Evolutionary conservation across 2,888 invertebrate genomes (phyloP), one percentile per base, ranked within the genome.

Genomic region (Masnerella sp.): DNA sequence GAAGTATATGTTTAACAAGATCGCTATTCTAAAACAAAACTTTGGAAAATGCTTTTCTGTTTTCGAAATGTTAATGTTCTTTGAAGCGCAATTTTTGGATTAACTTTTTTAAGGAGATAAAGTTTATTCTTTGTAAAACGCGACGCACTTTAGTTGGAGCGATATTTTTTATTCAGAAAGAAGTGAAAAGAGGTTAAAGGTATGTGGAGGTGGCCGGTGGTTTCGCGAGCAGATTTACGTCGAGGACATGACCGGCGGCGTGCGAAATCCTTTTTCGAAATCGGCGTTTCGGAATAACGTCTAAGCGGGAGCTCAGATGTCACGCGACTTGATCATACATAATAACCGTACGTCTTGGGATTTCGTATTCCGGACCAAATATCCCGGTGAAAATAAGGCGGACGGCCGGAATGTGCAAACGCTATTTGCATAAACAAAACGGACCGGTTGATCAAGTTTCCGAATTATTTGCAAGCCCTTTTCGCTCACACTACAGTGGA

Each of bases 391-490:
- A 71, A 79, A 80, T 79, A 76, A 75, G 52, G 67, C 43, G 56
- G 34, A 14, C 45, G 22, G 25, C 25, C 52, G 38, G 54, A 71
- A 68, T 73, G 61, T 73, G 56, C 51, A 62, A 67, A 73, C 68
- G 67, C 62, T 43, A 83, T 84, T 81, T 79, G 76, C 81, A 81
- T 80, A 81, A 82, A 82, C 79, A 82, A 83, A 82, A 81, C n/a
- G n/a, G n/a, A n/a, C n/a, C n/a, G n/a, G n/a, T n/a, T n/a, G n/a
- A n/a, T n/a, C n/a, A n/a, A n/a, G n/a, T n/a, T n/a, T n/a, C n/a
- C n/a, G n/a, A n/a, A n/a, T n/a, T n/a, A n/a, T n/a, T n/a, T n/a
- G n/a, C n/a, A n/a, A n/a, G n/a, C n/a, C n/a, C n/a, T n/a, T n/a
- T n/a, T n/a, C 74, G 79, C 75, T 78, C 79, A 79, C 81, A 82